Evolutionary conservation across 2,113 vertebrate genomes (phyloP).

Genomic region (Leuciscus idus): DNA sequence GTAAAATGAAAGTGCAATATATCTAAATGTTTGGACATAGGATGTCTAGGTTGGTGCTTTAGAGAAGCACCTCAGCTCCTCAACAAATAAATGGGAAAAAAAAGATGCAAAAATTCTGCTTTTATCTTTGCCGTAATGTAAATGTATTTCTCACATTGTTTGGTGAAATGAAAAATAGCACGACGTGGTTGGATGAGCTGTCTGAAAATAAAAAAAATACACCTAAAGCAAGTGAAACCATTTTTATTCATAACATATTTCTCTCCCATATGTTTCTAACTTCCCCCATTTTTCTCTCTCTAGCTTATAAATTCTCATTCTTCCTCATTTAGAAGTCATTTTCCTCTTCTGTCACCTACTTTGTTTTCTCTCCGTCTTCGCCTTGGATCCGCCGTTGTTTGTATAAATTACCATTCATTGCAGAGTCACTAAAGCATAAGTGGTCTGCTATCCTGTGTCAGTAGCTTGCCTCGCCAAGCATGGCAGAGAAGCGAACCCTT

Average conservation of each 20-base stretch:
- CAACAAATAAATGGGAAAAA: neutral
- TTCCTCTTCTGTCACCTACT: conserved; percentile 45
- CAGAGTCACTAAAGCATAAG: conserved; percentile 42
- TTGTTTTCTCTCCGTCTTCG: conserved; percentile 6
- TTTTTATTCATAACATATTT: conserved; percentile 29
- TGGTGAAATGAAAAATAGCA: neutral
- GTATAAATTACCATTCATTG: conserved; percentile 45
- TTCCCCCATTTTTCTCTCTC: conserved; percentile 1
- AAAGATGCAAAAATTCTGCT: neutral
- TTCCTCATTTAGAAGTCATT: conserved; percentile 44
- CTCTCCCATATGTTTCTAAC: conserved; percentile 27
- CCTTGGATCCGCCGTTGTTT: conserved; percentile 31
- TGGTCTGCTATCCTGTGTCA: conserved; percentile 33
- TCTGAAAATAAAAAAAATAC: neutral
- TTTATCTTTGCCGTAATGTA: conserved; percentile 16
- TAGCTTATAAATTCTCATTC: conserved; percentile 28
- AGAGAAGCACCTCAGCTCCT: neutral
- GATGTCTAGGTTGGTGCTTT: neutral
- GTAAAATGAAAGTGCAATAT: neutral
- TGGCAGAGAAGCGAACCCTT: conserved; percentile 45
- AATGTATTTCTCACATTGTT: conserved; percentile 47
- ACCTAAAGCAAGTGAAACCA: conserved; percentile 5
- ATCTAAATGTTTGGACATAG: neutral
- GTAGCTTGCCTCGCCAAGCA: conserved; percentile 45
- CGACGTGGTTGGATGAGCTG: neutral